Conservation (phyloP, 2,888 invertebrate genomes). For the Eubasilissa splendida region DNA sequence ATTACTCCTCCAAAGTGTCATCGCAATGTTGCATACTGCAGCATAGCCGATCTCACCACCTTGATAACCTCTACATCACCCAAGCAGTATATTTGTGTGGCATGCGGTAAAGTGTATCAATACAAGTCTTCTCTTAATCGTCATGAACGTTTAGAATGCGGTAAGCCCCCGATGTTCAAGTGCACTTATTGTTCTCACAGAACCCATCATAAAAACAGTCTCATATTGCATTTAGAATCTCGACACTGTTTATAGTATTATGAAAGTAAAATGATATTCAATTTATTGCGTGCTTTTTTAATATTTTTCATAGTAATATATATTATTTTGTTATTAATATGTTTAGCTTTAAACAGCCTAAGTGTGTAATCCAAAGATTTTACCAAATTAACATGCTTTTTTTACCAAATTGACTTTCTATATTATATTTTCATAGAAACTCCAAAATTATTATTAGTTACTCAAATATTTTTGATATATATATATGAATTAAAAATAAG, state of each 20-base stretch:
- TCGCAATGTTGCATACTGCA: constrained; percentile 1
- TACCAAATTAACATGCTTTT: too few relatives aligned
- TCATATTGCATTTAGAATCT: constrained; percentile 66
- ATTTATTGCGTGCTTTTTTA: too few relatives aligned
- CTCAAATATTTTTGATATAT: too few relatives aligned
- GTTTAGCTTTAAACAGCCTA: too few relatives aligned
- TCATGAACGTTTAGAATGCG: constrained; percentile 84
- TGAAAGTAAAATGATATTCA: too few relatives aligned
- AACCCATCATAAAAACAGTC: constrained; percentile 78
- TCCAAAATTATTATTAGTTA: too few relatives aligned
- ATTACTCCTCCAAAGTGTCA: constrained; percentile 4
- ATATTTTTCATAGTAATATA: too few relatives aligned
- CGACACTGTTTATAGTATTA: constrained; percentile 18
- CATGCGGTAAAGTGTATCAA: constrained; percentile 88
- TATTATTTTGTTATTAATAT: too few relatives aligned
- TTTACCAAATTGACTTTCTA: too few relatives aligned
- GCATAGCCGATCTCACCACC: background rate
- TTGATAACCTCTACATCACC: constrained; percentile 7
- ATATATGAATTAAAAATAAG: too few relatives aligned
- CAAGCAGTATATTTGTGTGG: constrained; percentile 66
- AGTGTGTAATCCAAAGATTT: too few relatives aligned
- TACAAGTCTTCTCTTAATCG: constrained; percentile 85
- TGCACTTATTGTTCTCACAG: constrained; percentile 80
- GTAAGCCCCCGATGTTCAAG: constrained; percentile 79
- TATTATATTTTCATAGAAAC: too few relatives aligned